Conservation (phyloP, 2,113 vertebrate species). For the Cyphomyrus discorhynchus region DNA sequence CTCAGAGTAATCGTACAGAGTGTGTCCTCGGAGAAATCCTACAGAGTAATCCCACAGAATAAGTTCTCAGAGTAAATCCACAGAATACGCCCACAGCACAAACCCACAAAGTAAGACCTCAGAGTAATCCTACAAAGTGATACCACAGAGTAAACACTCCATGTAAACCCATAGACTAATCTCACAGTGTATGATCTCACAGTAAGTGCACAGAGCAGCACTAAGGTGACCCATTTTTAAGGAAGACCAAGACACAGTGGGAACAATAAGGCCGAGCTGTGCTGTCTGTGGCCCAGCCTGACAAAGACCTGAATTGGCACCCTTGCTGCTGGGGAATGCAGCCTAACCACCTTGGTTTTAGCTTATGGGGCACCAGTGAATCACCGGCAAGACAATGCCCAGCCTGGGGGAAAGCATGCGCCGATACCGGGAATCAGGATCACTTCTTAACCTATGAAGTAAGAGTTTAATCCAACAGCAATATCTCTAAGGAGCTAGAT, state of each 20-base stretch:
- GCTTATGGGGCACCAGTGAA: neutral
- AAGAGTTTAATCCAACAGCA: neutral
- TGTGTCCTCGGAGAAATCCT: no score
- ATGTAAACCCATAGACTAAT: neutral
- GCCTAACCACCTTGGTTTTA: neutral
- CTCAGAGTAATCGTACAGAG: neutral
- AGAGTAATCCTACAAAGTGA: neutral
- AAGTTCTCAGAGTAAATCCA: neutral
- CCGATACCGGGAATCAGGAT: neutral
- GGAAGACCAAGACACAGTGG: neutral
- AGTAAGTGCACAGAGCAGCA: neutral
- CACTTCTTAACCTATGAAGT: neutral
- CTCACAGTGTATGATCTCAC: neutral
- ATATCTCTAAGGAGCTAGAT: neutral
- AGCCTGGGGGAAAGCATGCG: neutral
- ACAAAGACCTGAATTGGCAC: neutral
- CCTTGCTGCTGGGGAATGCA: neutral
- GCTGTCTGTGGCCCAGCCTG: neutral
- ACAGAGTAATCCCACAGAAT: neutral
- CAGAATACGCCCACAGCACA: neutral
- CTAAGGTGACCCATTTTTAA: neutral
- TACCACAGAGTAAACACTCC: neutral
- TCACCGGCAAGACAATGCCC: neutral
- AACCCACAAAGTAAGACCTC: neutral
- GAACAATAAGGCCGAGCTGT: neutral